Evolutionary conservation across 2,113 vertebrate genomes (phyloP), one percentile per base, ranked within the genome.

Genomic region (Ammospiza nelsoni): DNA sequence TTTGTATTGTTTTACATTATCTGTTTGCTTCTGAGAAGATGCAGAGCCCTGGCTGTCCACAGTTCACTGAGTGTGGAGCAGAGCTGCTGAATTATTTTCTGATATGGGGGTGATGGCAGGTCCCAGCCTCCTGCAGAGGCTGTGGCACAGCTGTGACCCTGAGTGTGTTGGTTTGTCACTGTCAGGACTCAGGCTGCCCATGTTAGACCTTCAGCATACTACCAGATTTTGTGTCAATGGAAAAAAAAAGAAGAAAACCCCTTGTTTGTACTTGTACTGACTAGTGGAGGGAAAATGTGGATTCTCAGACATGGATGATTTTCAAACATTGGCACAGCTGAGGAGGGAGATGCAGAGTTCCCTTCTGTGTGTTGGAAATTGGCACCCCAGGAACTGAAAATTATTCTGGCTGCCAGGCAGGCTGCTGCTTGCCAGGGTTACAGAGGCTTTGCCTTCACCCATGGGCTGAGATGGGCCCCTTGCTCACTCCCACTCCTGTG

Each of bases 281-380:
- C 41, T 94, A 88, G 84, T 10, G 67, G 69, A 63, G 88, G 58
- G 55, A 46, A 91, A 90, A 82, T 11, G 83, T 76, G 66, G 71
- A 52, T 80, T 84, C 87, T 95, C 88, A 68, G 85, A 75, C 55
- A 57, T 0, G 10, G 87, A 22, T 2, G 4, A 62, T 76, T 91
- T 94, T 82, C 88, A 92, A 84, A 80, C 83, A 85, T 73, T 93
- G 94, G 94, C 96, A 80, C 48, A 78, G 91, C 66, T 82, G 90
- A 96, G 67, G 3, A 83, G 86, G 73, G 79, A 74, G 94, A 80
- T 23, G 27, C 68, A 78, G 80, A 1, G 0, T 82, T 92, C 69
- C 87, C 95, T 85, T 95, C 83, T 90, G 95, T 13, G 51, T 15
- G 2, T 12, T 86, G 87, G 74, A 80, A 95, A 83, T 79, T 87